Evolutionary conservation across 2,888 invertebrate species (phyloP), one percentile per base, ranked within the genome.

Genomic region (Cotesia congregata): DNA sequence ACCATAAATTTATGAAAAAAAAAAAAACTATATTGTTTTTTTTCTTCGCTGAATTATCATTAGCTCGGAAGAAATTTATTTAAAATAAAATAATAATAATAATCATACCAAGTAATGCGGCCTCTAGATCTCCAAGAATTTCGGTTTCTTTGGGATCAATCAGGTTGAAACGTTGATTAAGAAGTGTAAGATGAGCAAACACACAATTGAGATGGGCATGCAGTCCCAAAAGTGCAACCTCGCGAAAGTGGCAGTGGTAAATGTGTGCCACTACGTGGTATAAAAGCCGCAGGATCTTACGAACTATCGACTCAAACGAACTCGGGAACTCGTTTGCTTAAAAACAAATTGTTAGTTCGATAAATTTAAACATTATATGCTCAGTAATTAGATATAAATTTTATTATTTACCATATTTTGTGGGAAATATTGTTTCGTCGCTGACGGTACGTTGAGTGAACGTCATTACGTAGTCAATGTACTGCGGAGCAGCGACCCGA

Each of bases 381-480:
- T 71, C 64, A 67, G 1, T 12, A 15, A 74, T 71, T n/a, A 20
- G 1, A 17, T 17, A 17, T 17, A 17, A 17, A 17, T 17, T 17
- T 17, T 17, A 17, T 17, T 38, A 87, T 93, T 93, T 91, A 96
- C 98, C 98, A 91, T 97, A 98, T 93, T 98, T 98, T 89, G 98
- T 98, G 90, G 98, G 98, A 93, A 98, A 99, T 90, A 98, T 94
- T 88, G 94, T 93, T 92, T 98, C 98, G 91, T 98, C 98, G 91
- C 96, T 96, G 91, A 98, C 95, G 84, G 97, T 97, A 92, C 97
- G 97, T 91, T 98, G 98, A 86, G 97, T 97, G 92, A 95, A 97
- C 82, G 98, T 97, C 97, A 98, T 98, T 89, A 98, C 98, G 92
- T 97, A 98, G 92, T 99, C 98, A 91, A 98, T 96, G 91, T 98